phyloP scores from a whole-genome alignment of 2,113 vertebrate genomes.

The Lethenteron reissneri region DNA sequence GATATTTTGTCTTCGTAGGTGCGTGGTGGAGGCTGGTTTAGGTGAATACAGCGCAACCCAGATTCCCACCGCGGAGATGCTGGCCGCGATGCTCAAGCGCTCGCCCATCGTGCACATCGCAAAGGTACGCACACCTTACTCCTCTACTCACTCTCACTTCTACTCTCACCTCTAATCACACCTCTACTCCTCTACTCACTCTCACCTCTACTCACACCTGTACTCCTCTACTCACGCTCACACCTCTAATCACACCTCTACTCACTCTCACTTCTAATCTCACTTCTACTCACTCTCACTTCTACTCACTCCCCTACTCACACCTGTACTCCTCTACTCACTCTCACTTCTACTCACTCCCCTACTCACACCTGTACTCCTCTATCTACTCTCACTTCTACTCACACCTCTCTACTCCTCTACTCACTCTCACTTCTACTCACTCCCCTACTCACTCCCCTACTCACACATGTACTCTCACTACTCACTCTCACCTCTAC shows the following conservation, averaged over 20 bases:
- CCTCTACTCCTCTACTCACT: no score
- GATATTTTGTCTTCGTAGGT: constrained; percentile 32
- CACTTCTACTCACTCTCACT: not conserved
- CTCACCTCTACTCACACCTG: no score
- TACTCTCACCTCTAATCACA: not conserved
- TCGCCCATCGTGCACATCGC: constrained; percentile 46
- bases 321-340: not conserved
- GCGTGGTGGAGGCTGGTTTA: constrained; percentile 41
- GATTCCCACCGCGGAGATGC: constrained; percentile 31
- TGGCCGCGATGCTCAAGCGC: constrained; percentile 48
- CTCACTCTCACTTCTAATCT: not conserved
- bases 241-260: not conserved
- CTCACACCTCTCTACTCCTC: not conserved
- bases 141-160: not conserved
- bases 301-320: no score
- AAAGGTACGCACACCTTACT: constrained; percentile 21
- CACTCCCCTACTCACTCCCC: not conserved
- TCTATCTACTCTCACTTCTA: no score
- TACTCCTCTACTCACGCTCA: no score
- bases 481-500: no score
- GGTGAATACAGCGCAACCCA: constrained; percentile 22
- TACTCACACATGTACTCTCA: no score
- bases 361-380: no score
- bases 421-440: not conserved
- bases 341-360: not conserved